Conservation (phyloP, 1,140 invertebrate species). For the Lamellibrachia luymesi region DNA sequence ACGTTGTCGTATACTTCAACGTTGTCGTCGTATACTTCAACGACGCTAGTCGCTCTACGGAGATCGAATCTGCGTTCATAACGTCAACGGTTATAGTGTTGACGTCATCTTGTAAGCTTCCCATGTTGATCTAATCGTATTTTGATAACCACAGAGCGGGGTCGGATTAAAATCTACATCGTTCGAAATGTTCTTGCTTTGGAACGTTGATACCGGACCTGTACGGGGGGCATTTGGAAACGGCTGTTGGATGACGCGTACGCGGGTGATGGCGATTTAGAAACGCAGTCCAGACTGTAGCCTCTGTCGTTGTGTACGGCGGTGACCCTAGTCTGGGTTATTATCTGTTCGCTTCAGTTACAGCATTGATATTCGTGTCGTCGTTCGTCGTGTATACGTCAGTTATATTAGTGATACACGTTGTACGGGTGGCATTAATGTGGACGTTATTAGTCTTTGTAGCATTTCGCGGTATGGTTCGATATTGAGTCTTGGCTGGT, state of each 20-base stretch:
- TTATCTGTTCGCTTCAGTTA: neutral
- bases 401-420: neutral
- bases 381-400: neutral
- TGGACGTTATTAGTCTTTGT: neutral
- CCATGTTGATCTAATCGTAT: neutral
- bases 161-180: neutral
- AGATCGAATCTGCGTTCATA: neutral
- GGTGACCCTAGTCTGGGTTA: neutral
- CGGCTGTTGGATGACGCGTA: too few species aligned
- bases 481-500: too few species aligned
- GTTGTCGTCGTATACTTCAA: neutral
- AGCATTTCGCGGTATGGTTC: neutral
- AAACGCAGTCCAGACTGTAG: neutral
- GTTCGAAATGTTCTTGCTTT: neutral
- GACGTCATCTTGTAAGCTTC: neutral
- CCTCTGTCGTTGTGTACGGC: neutral
- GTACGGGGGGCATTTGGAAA: too few species aligned
- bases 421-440: neutral
- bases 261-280: too few species aligned
- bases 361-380: neutral
- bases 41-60: neutral
- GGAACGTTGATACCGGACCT: neutral
- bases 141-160: neutral
- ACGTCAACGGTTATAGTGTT: neutral
- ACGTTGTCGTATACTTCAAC: neutral